A percentile compares a stretch with the other conserved stretches of the same genome.
phyloP scores from a whole-genome alignment of 1,140 invertebrate genomes.

The Drosophila pseudoananassae region DNA sequence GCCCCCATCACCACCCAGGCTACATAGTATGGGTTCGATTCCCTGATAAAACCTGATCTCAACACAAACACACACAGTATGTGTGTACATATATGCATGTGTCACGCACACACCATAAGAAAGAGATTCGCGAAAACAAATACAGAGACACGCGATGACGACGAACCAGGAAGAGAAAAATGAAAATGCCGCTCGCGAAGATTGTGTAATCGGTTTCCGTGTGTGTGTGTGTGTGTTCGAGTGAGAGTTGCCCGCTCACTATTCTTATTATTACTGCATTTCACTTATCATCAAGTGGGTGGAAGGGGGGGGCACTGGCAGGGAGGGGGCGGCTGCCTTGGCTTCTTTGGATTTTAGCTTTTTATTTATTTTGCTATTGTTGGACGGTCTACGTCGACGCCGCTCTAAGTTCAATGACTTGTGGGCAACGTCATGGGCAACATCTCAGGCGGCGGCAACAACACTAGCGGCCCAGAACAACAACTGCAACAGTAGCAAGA shows the following conservation, averaged over 20 bases:
- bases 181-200: conserved; percentile 76
- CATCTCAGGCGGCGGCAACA: conserved; percentile 40
- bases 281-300: conserved; percentile 68
- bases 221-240: conserved; percentile 42
- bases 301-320: not conserved
- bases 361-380: conserved; percentile 68
- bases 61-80: conserved; percentile 17
- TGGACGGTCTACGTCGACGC: conserved; percentile 22
- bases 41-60: conserved; percentile 79
- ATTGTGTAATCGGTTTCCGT: conserved; percentile 75
- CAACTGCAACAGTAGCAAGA: conserved; percentile 34
- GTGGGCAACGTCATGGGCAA: conserved; percentile 76
- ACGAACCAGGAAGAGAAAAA: conserved; percentile 81
- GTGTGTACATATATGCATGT: conserved; percentile 20
- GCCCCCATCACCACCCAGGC: conserved; percentile 37
- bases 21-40: conserved; percentile 64
- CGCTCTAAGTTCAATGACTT: conserved; percentile 79
- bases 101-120: conserved; percentile 12
- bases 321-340: conserved; percentile 22
- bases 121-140: conserved; percentile 17
- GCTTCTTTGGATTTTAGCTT: conserved; percentile 48
- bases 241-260: conserved; percentile 67
- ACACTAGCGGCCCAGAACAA: conserved; percentile 11
- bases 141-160: conserved; percentile 58
- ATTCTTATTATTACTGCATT: conserved; percentile 65